These are phyloP conservation scores for Acestrorhynchus altus DNA, from an alignment of 2,797 vertebrate species.

Conservation along the genomic window DNA sequence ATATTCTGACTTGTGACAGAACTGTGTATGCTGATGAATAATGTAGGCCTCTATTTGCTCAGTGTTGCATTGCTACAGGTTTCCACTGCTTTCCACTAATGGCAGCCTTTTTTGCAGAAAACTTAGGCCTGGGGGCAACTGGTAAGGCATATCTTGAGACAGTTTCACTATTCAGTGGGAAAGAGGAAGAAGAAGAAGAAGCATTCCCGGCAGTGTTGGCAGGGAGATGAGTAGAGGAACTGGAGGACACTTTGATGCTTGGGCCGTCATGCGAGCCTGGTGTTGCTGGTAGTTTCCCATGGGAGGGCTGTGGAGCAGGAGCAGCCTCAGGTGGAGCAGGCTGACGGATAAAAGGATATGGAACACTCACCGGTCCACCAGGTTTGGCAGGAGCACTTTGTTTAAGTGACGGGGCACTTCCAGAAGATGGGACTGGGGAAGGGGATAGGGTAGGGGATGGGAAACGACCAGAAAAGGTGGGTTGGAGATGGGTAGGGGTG, in stretches of 20 bases:
- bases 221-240: conserved; percentile 45
- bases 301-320: conserved; percentile 73
- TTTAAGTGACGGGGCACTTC: conserved; percentile 52
- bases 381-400: conserved; percentile 75
- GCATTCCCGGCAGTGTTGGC: conserved; percentile 64
- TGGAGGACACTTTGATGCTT: conserved; percentile 60
- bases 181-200: conserved; percentile 61
- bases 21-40: conserved; percentile 13
- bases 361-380: conserved; percentile 74
- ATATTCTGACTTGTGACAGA: too few species aligned
- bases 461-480: conserved; percentile 62
- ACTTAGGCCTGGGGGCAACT: conserved; percentile 91
- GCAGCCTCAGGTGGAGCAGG: conserved; percentile 73
- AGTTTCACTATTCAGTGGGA: conserved; percentile 76
- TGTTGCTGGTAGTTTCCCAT: conserved; percentile 71
- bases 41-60: conserved; percentile 58
- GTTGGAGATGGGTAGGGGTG: conserved; percentile 64
- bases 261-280: conserved; percentile 58
- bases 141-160: conserved; percentile 77
- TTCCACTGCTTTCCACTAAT: conserved; percentile 90
- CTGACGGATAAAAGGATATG: conserved; percentile 66
- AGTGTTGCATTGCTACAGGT: conserved; percentile 84
- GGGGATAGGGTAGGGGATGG: conserved; percentile 45
- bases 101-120: conserved; percentile 92
- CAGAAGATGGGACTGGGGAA: conserved; percentile 45